These are phyloP conservation scores for Pseudorectes ferrugineus DNA, from an alignment of 2,113 vertebrate genomes.

Conservation along the genomic window DNA sequence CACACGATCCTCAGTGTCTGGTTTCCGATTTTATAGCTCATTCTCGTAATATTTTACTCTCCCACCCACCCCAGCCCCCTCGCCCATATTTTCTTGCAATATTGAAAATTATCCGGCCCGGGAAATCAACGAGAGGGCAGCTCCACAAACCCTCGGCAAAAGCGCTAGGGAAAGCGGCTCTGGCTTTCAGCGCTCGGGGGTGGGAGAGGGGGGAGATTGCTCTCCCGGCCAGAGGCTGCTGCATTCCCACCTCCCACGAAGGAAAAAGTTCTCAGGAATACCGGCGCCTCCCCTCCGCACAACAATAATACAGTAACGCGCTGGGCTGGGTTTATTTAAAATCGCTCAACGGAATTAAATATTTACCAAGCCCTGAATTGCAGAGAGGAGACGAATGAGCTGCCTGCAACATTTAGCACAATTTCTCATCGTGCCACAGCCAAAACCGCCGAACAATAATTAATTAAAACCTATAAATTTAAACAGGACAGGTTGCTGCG, in stretches of 20 bases:
- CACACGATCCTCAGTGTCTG: background rate
- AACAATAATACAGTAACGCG: conserved; percentile 8
- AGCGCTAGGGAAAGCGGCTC: background rate
- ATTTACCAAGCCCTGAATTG: conserved; percentile 50
- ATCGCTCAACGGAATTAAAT: conserved; percentile 55
- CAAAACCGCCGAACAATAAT: conserved; percentile 27
- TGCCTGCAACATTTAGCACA: conserved; percentile 39
- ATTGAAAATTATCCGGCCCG: background rate
- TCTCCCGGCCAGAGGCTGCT: background rate
- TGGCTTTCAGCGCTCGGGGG: background rate
- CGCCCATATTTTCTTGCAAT: background rate
- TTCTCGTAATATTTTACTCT: conserved; percentile 7
- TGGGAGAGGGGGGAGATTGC: background rate
- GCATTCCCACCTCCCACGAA: background rate
- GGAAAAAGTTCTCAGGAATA: conserved; percentile 19
- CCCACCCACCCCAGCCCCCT: background rate
- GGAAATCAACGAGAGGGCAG: background rate
- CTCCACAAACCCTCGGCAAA: background rate
- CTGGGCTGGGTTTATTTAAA: conserved; percentile 22
- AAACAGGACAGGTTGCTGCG: conserved; percentile 27
- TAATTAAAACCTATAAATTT: conserved; percentile 70
- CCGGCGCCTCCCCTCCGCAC: background rate
- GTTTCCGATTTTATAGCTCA: background rate
- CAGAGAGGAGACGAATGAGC: conserved; percentile 11
- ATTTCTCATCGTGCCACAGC: conserved; percentile 21